Evolutionary conservation across 2,113 vertebrate species (phyloP).

Genomic region (Mungos mungo): DNA sequence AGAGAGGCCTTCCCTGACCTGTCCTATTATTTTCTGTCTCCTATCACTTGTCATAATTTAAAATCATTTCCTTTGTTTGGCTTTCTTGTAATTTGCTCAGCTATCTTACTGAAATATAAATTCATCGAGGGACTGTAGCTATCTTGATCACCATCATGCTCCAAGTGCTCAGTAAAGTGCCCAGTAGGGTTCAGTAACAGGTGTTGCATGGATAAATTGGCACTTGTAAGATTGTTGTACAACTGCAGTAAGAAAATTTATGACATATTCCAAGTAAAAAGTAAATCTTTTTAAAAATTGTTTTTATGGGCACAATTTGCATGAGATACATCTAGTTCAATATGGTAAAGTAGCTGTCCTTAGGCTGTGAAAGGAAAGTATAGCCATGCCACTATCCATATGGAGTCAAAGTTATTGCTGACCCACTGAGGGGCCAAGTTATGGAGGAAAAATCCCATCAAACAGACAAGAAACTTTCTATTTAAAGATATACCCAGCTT

Average conservation of each 20-base stretch:
- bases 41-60: background rate
- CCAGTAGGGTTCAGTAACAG: background rate
- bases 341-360: background rate
- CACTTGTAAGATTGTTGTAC: background rate
- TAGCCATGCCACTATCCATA: background rate
- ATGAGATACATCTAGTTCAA: background rate
- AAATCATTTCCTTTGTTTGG: background rate
- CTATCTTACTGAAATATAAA: background rate
- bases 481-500: constrained; percentile 12
- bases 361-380: background rate
- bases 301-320: background rate
- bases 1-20: background rate
- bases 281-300: background rate
- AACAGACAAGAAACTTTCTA: background rate
- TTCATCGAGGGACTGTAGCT: background rate
- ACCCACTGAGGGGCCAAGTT: background rate
- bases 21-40: background rate
- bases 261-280: background rate
- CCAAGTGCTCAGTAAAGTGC: background rate
- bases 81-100: background rate
- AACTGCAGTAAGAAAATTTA: background rate
- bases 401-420: background rate
- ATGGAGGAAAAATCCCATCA: background rate
- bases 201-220: background rate
- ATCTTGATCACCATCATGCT: background rate